These are phyloP conservation scores for Phania funesta DNA, from an alignment of 2,888 invertebrate species.

Conservation along the genomic window DNA sequence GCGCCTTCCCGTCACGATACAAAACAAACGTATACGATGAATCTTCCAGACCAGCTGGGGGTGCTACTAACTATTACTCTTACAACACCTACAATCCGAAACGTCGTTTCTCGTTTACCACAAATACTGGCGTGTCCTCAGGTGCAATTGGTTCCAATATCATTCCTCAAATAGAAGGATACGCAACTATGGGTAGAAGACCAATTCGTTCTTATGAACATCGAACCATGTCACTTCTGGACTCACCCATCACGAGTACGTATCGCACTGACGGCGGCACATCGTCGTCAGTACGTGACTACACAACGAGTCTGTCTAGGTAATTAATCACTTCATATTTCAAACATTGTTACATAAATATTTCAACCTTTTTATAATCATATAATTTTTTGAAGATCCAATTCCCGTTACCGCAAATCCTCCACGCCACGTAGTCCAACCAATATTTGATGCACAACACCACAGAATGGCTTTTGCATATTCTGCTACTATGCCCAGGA, in stretches of 20 bases:
- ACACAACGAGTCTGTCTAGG: constrained; percentile 76
- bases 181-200: constrained; percentile 79
- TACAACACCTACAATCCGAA: constrained; percentile 79
- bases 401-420: constrained; percentile 77
- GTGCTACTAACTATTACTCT: constrained; percentile 69
- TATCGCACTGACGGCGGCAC: constrained; percentile 76
- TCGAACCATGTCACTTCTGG: constrained; percentile 78
- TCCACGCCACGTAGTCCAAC: constrained; percentile 79
- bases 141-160: constrained; percentile 69
- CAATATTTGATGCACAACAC: constrained; percentile 80
- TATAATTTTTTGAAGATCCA: constrained; percentile 71
- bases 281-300: constrained; percentile 72
- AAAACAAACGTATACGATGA: constrained; percentile 74
- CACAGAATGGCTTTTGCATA: constrained; percentile 79
- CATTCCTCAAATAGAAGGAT: constrained; percentile 74
- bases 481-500: constrained; percentile 77
- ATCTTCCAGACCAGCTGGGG: constrained; percentile 39
- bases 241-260: constrained; percentile 72
- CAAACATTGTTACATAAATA: background rate
- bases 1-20: constrained; percentile 71
- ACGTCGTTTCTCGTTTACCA: constrained; percentile 77
- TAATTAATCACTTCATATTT: constrained; percentile 53
- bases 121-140: constrained; percentile 71
- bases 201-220: constrained; percentile 78
- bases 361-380: background rate